Base-by-base conservation (phyloP, 2,113 vertebrate species). In the Ciconia boyciana region DNA sequence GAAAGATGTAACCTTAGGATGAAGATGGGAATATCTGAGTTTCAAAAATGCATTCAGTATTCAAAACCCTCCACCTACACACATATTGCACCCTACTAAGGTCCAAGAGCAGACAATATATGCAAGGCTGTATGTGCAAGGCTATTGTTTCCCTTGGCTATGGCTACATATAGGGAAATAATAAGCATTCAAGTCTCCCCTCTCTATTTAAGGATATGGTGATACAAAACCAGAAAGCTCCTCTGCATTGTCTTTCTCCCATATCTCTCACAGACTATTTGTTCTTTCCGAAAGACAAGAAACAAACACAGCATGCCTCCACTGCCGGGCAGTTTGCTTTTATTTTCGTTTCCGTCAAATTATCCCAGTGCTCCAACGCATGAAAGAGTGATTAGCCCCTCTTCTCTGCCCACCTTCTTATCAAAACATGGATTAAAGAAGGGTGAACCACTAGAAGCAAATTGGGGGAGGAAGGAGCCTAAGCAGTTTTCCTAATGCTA, bases 71-170 rank as follows among this genome's bases (percentile, higher is more conserved):
- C 44, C 36, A 89, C 57, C 57, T 83, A 41, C 58, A 55, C 29
- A 72, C 0, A 2, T 29, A 79, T 11, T 64, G 36, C 49, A 49
- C 11, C 31, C 51, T 80, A 46, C 41, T 81, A 62, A 54, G 17
- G 86, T 61, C 49, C 68, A 55, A 86, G 36, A 77, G 21, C 49
- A 77, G 49, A 65, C 41, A 90, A 83, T 21, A 66, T 34, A 49
- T 41, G 31, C 49, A 80, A 54, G 62, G 34, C 31, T 83, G 26
- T 44, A 43, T 72, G 18, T 69, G 18, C 66, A 93, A 83, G 5
- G 31, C 52, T 72, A 6, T 66, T 92, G 46, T 90, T 94, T 86
- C 34, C 51, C n/a, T 95, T 83, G 46, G 79, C 76, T 93, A 39
- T 51, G 49, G 71, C 55, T 79, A 90, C 76, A 89, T 74, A 70